Conservation (phyloP, 1,140 invertebrate genomes). For the Holotrichia oblita region DNA sequence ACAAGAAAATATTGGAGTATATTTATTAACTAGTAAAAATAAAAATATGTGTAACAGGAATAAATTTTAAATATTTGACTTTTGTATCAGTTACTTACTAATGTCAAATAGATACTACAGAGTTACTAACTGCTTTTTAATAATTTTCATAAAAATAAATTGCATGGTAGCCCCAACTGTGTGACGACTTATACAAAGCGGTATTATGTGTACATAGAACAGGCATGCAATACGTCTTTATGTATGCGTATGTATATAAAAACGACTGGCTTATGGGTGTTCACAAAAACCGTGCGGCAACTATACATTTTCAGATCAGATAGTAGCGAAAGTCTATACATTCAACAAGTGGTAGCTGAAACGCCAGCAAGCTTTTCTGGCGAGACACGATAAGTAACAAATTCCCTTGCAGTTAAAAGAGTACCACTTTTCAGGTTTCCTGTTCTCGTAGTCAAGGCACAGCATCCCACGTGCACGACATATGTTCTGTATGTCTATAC, state of each 20-base stretch:
- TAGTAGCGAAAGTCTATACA: not conserved
- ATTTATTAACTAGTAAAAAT: too few relatives aligned
- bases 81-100: too few relatives aligned
- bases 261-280: not conserved
- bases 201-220: not conserved
- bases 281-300: not conserved
- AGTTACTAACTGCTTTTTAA: too few relatives aligned
- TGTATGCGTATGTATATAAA: not conserved
- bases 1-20: too few relatives aligned
- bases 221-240: not conserved
- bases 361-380: not conserved
- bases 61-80: too few relatives aligned
- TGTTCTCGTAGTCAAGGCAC: slow-evolving; percentile 36
- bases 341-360: slow-evolving; percentile 34
- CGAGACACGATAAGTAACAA: not conserved
- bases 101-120: too few relatives aligned
- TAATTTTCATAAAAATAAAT: too few relatives aligned
- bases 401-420: not conserved
- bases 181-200: too few relatives aligned
- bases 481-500: slow-evolving; percentile 20
- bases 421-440: slow-evolving; percentile 38
- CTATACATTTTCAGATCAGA: not conserved
- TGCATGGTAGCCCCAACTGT: too few relatives aligned
- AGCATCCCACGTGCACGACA: slow-evolving; percentile 40
- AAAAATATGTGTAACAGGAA: too few relatives aligned